Base-by-base conservation (phyloP, 2,888 invertebrate species). In the Pycnomerus fuliginosus region DNA sequence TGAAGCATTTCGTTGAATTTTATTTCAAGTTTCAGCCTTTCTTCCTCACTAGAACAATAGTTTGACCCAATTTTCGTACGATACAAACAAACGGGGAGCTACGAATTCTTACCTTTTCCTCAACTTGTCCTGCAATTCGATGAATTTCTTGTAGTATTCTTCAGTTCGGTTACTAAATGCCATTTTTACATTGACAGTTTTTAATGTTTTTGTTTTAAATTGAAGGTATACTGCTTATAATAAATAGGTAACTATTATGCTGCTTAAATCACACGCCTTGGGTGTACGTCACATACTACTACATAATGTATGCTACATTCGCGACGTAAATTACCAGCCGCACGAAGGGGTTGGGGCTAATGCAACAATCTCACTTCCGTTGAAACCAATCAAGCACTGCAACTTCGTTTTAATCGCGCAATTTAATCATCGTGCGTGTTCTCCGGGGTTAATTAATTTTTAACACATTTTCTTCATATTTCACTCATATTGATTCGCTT, bases 1-100 rank as follows among this genome's bases (percentile, higher is more conserved):
- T 74, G 74, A 37, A 76, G 62, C 65, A 77, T 74, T 58, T 75
- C 73, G 54, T 77, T 75, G 61, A 78, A 72, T 64, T 77, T 76
- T 53, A 76, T 72, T 61, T 78, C 77, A 53, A 79, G 61, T 56
- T 74, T 71, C 44, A 77, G 66, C 3, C 78, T 73, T 64, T 77
- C 76, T 58, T 76, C 75, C 63, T 79, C 78, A 56, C 79, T 79
- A 51, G 31, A 69, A 68, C 12, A 35, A 28, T 32, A 47, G 38
- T 34, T 45, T 36, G 35, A 44, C 31, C 40, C 30, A 35, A 25
- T 38, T 41, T 28, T 16, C 12, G 16, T 45, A 52, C 59, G 52
- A 63, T 61, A 60, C 61, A 62, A 64, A 61, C 60, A 58, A 56
- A 55, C 39, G 36, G 27, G 5, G 16, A 40, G 34, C 37, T 11